These are phyloP conservation scores for Hydrozoanthus gracilis DNA, from an alignment of 92 coral and sea anemone species.

Conservation along the genomic window DNA sequence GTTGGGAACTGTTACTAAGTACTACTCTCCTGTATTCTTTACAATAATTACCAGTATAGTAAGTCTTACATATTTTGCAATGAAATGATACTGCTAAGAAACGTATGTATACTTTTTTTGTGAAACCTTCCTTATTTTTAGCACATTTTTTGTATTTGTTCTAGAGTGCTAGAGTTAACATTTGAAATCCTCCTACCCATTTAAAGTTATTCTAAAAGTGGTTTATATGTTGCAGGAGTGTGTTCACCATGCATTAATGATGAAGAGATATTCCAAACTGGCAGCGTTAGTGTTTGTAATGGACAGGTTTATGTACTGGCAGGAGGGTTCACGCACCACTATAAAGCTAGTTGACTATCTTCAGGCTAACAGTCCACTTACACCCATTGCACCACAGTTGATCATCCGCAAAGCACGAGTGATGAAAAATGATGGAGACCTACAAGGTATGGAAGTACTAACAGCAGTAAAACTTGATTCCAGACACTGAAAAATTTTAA, in stretches of 20 bases:
- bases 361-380: conserved; percentile 68
- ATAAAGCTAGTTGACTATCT: conserved; percentile 79
- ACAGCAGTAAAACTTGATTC: not conserved
- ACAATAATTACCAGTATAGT: too few relatives aligned
- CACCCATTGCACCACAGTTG: conserved; percentile 92
- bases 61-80: too few relatives aligned
- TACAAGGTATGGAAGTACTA: conserved; percentile 70
- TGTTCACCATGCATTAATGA: conserved; percentile 77
- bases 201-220: too few relatives aligned
- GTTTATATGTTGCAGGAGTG: conserved; percentile 74
- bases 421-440: conserved; percentile 86
- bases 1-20: too few relatives aligned
- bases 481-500: not conserved
- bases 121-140: too few relatives aligned
- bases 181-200: too few relatives aligned
- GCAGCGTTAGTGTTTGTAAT: conserved; percentile 86
- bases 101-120: too few relatives aligned
- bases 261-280: conserved; percentile 68
- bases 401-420: conserved; percentile 87
- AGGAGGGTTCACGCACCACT: conserved; percentile 76
- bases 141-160: too few relatives aligned
- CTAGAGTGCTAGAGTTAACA: too few relatives aligned
- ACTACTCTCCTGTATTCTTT: too few relatives aligned
- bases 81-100: too few relatives aligned
- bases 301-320: conserved; percentile 97